A percentile compares a stretch with the other conserved stretches of the same genome.
These are phyloP conservation scores for Anguilla japonica DNA, from an alignment of 2,113 vertebrate species.

Conservation along the genomic window DNA sequence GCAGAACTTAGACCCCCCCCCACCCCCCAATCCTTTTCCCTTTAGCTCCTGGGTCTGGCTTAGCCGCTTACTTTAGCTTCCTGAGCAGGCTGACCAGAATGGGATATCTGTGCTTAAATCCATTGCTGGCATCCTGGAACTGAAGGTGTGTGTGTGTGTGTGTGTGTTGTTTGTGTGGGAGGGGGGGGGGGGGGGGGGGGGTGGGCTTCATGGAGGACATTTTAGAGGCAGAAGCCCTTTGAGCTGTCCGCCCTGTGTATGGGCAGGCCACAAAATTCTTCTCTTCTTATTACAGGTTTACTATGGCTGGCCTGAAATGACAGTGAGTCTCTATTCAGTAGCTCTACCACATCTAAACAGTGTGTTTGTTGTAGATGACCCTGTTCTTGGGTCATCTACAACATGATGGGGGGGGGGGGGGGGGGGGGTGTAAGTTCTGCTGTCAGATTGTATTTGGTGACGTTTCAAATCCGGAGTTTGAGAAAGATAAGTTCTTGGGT, in stretches of 20 bases:
- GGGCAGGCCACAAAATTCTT: too few relatives aligned
- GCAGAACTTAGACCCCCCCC: conserved; percentile 13
- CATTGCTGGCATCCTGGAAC: background rate
- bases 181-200: background rate
- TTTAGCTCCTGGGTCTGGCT: conserved; percentile 33
- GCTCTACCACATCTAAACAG: background rate
- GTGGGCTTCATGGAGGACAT: background rate
- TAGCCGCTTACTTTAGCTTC: conserved; percentile 6
- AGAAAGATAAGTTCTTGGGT: conserved; percentile 14
- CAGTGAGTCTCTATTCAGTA: background rate
- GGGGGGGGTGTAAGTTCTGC: conserved; percentile 15
- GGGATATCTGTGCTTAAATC: conserved; percentile 24
- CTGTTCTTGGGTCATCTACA: too few relatives aligned
- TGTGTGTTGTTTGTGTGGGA: background rate
- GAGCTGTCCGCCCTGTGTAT: background rate
- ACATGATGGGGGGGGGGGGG: too few relatives aligned
- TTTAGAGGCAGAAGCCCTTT: background rate
- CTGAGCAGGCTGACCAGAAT: conserved; percentile 6
- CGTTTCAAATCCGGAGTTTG: conserved; percentile 29
- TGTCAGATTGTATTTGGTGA: conserved; percentile 23
- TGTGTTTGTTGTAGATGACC: background rate
- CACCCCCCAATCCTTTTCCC: background rate
- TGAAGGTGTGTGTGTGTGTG: background rate
- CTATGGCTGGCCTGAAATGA: background rate
- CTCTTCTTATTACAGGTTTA: too few relatives aligned